These are phyloP conservation scores for Odontamblyopus rebecca DNA, from an alignment of 2,797 vertebrate species.

Conservation along the genomic window DNA sequence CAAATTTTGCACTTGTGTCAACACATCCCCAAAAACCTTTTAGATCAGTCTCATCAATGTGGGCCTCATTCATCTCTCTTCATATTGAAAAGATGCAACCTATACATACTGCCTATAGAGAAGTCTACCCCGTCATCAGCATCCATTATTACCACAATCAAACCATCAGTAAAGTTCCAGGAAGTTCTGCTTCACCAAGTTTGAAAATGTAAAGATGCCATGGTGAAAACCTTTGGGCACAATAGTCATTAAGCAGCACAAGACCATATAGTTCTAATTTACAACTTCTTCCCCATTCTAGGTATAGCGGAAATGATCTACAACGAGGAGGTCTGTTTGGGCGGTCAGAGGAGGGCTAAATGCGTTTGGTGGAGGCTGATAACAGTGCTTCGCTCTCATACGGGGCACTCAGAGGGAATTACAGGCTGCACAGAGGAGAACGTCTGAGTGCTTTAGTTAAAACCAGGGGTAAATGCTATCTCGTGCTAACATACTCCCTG, in stretches of 20 bases:
- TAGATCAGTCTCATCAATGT: slow-evolving; percentile 17
- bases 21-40: slow-evolving; percentile 9
- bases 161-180: slow-evolving; percentile 46
- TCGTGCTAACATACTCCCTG: slow-evolving; percentile 70
- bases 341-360: slow-evolving; percentile 72
- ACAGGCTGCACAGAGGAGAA: slow-evolving; percentile 70
- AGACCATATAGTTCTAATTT: slow-evolving; percentile 71
- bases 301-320: slow-evolving; percentile 62
- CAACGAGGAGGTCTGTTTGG: slow-evolving; percentile 66
- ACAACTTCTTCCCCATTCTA: slow-evolving; percentile 65
- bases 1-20: neutral
- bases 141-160: slow-evolving; percentile 60
- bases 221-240: slow-evolving; percentile 56
- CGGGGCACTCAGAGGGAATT: slow-evolving; percentile 73
- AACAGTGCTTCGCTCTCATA: slow-evolving; percentile 73
- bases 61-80: slow-evolving; percentile 23
- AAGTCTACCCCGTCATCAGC: slow-evolving; percentile 58
- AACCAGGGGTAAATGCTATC: slow-evolving; percentile 76
- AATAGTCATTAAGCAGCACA: slow-evolving; percentile 66
- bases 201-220: slow-evolving; percentile 51
- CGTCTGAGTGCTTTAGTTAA: slow-evolving; percentile 75
- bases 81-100: slow-evolving; percentile 37
- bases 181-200: slow-evolving; percentile 53
- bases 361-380: slow-evolving; percentile 74
- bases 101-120: slow-evolving; percentile 38